Percentiles rank a stretch among this genome's conserved stretches.
These are phyloP conservation scores for Phrynosoma platyrhinos DNA, from an alignment of 2,113 vertebrate genomes.

Conservation along the genomic window DNA sequence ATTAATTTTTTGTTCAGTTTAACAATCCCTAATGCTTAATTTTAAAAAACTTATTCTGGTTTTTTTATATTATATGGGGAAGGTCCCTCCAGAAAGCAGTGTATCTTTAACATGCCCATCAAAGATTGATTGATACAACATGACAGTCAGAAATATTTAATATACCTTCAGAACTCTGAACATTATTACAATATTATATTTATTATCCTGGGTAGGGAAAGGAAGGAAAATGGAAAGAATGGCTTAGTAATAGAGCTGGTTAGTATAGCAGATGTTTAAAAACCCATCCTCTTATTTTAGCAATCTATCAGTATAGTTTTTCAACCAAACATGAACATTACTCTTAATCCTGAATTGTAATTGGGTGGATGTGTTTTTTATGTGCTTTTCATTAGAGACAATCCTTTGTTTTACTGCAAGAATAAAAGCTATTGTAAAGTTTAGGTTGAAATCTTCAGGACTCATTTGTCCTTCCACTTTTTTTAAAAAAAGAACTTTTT, in stretches of 20 bases:
- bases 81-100: background rate
- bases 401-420: background rate
- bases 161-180: background rate
- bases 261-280: background rate
- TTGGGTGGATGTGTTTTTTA: background rate
- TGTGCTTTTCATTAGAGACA: background rate
- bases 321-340: background rate
- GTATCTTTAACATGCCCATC: background rate
- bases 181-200: background rate
- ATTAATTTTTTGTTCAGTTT: background rate
- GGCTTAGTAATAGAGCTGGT: background rate
- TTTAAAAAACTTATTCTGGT: background rate
- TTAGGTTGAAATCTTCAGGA: background rate
- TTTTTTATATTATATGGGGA: background rate
- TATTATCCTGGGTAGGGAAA: background rate
- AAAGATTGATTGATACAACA: background rate
- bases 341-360: background rate
- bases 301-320: background rate
- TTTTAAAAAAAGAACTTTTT: background rate
- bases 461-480: background rate
- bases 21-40: background rate
- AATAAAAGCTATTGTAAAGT: background rate
- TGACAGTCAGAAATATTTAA: background rate
- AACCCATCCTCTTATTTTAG: background rate
- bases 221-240: background rate